Base-by-base conservation (phyloP, 2,113 vertebrate species). In the Mustela lutreola region DNA sequence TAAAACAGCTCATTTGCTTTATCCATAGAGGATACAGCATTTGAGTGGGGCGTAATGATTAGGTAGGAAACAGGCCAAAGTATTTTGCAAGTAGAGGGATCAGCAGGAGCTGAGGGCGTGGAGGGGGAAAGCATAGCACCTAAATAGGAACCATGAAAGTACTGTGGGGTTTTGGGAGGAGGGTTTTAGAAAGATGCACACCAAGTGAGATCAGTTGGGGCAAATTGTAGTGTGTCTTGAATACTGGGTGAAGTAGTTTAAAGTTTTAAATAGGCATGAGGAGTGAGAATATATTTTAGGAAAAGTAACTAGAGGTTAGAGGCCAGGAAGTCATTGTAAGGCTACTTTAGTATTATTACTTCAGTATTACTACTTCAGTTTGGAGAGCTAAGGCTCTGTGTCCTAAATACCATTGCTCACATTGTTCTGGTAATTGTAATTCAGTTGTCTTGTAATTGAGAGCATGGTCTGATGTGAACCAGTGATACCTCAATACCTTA, bases 81-180 rank as follows among this genome's bases (percentile, higher is more conserved):
- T 63, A 22, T 48, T 62, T 83, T 26, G 31, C 39, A 33, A 71
- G 50, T 24, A 11, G 58, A 45, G 33, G 33, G n/a, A 11, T n/a
- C 4, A 2, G 60, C 42, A 36, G 73, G 58, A 88, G 21, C 48
- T 22, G 11, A 94, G 42, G 45, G 39, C 24, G 2, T 4, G 31
- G 8, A 11, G 2, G 6, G 4, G 5, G 2, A 36, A 10, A 45
- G 50, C 4, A 1, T 1, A 10, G n/a, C 18, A 5, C 5, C 18
- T 24, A 7, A 67, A 0, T 2, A 39, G 53, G 39, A 75, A 8
- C 45, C 11, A 0, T 14, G 3, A 2, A 11, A 76, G 15, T 14
- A 14, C 21, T 24, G 18, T 6, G 5, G 12, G 50, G 14, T 21
- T 0, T 11, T 24, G 58, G 56, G 56, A 70, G 8, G 45, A 24